Evolutionary conservation across 1,140 invertebrate species (phyloP).

Genomic region (Rhizoglyphus robini): DNA sequence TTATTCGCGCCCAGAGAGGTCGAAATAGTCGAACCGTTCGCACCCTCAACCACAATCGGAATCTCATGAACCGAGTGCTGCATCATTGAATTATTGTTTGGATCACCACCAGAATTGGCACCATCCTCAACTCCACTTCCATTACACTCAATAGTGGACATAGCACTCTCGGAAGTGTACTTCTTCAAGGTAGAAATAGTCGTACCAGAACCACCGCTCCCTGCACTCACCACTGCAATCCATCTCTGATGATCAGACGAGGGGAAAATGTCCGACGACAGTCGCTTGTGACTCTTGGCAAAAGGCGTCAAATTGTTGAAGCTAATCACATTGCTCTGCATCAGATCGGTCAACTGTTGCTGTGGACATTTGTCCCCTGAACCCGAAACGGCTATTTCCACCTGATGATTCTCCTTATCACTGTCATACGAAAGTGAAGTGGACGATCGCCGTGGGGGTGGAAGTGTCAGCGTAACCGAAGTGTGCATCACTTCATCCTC

Average conservation of each 20-base stretch:
- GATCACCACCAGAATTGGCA: not conserved
- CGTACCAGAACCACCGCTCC: not conserved
- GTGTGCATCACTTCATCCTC: not conserved
- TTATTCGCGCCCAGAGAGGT: no score
- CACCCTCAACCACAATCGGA: not conserved
- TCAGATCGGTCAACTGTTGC: not conserved
- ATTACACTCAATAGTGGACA: not conserved
- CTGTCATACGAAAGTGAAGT: not conserved
- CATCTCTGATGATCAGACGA: not conserved
- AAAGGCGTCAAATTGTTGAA: not conserved
- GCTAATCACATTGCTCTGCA: no score
- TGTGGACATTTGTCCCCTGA: not conserved
- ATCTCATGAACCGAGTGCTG: not conserved
- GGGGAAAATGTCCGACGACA: slow-evolving; percentile 14
- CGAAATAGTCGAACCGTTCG: not conserved
- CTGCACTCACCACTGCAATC: no score
- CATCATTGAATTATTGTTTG: slow-evolving; percentile 5
- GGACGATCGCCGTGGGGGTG: not conserved
- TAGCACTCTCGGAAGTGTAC: slow-evolving; percentile 4
- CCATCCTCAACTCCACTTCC: not conserved
- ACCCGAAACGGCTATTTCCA: not conserved
- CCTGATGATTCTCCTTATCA: not conserved
- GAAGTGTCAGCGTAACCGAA: not conserved
- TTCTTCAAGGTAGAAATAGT: not conserved
- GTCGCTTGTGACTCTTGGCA: slow-evolving; percentile 6